Base-by-base conservation (phyloP, 2,113 vertebrate genomes). In the Alectura lathami region DNA sequence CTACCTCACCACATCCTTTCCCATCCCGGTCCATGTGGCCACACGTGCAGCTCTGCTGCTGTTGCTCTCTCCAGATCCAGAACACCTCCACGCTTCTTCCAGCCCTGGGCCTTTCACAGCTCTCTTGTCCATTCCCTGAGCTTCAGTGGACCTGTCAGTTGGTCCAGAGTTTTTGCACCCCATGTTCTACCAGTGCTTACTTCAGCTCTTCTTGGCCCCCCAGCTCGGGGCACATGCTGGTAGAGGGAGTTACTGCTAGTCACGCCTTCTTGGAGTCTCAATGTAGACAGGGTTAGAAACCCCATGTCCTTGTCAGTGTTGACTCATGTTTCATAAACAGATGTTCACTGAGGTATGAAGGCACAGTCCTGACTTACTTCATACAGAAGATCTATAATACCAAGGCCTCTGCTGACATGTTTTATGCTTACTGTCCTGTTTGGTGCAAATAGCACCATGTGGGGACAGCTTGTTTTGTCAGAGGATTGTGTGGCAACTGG, bases 101-200 rank as follows among this genome's bases (percentile, higher is more conserved):
- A 86, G 4, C 17, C 26, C 38, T 0, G 0, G 45, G 34, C 26
- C 13, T 82, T 34, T 60, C 53, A 40, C 23, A 68, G 45, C n/a
- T 94, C 48, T 69, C 26, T 69, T 12, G 24, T 45, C 56, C 32
- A n/a, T 23, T 17, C 23, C 22, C 36, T 0, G 2, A 68, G 18
- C 36, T 66, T 36, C 18, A 42, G n/a, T 9, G 4, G 7, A 40
- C 15, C 3, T 80, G 17, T 77, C 17, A 59, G 34, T 23, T 59
- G 15, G 17, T 27, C 27, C 40, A 69, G 79, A 60, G 36, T 8
- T 87, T 76, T 79, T 83, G 53, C 57, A 45, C 1, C 11, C 24
- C 10, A 76, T 15, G 6, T 83, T 69, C 45, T 60, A 56, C 17
- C 36, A 48, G 24, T 22, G 38, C 14, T 3, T 40, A 8, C 53